Evolutionary conservation across 2,888 invertebrate genomes (phyloP).

Genomic region (Drosophila lacicola): DNA sequence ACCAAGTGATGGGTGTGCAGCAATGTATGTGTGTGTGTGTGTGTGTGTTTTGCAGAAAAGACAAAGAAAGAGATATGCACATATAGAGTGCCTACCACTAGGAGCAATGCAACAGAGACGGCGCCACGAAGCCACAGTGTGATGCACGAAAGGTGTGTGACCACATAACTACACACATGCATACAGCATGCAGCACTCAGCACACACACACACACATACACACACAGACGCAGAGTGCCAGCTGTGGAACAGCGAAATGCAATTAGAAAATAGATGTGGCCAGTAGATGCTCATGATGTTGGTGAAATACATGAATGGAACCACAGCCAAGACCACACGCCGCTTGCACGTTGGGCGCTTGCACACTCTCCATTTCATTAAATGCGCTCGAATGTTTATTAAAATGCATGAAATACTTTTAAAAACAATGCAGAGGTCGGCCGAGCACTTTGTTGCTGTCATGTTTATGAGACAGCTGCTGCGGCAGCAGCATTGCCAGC

Average conservation of each 20-base stretch:
- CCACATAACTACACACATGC: slow-evolving; percentile 43
- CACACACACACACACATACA: slow-evolving; percentile 1
- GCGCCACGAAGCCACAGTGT: slow-evolving; percentile 35
- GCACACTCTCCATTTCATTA: slow-evolving; percentile 58
- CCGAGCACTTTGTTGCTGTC: slow-evolving; percentile 59
- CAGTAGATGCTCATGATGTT: slow-evolving; percentile 42
- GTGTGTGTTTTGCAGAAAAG: slow-evolving; percentile 18
- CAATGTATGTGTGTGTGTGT: slow-evolving; percentile 6
- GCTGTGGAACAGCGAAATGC: slow-evolving; percentile 67
- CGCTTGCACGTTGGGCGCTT: slow-evolving; percentile 4
- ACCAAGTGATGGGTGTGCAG: slow-evolving; percentile 46
- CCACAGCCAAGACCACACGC: slow-evolving; percentile 47
- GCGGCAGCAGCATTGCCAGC: slow-evolving; percentile 27
- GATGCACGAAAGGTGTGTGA: slow-evolving; percentile 60
- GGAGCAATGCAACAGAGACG: slow-evolving; percentile 13
- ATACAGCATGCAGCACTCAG: slow-evolving; percentile 2
- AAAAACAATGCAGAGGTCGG: slow-evolving; percentile 54
- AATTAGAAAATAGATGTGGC: slow-evolving; percentile 78
- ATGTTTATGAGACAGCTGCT: slow-evolving; percentile 64
- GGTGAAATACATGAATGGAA: slow-evolving; percentile 21
- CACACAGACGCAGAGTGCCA: neutral
- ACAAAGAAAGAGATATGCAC: slow-evolving; percentile 19
- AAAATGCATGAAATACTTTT: slow-evolving; percentile 73
- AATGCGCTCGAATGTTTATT: slow-evolving; percentile 71
- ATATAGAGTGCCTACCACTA: neutral